These are phyloP conservation scores for Cavia aperea DNA, from an alignment of 2,113 vertebrate species.

Conservation along the genomic window DNA sequence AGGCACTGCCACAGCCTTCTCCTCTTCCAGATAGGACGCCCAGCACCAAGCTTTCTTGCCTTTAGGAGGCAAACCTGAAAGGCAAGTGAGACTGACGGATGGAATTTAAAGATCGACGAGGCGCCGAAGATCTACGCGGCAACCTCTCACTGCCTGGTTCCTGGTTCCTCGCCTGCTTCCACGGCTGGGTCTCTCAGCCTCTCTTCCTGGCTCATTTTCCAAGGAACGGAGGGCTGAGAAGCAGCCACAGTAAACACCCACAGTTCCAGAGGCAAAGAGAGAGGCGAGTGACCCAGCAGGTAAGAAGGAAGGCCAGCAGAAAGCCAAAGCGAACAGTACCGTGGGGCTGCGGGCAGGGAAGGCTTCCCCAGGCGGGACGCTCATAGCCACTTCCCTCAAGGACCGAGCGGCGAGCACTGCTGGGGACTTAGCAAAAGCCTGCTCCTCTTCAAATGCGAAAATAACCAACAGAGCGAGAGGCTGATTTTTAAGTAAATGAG, in stretches of 20 bases:
- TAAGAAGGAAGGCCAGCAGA: neutral
- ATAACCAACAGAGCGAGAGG: neutral
- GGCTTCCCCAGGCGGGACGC: neutral
- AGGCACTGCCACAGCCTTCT: slow-evolving; percentile 87
- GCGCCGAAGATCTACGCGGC: rapidly evolving
- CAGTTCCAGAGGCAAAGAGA: neutral
- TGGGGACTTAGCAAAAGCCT: neutral
- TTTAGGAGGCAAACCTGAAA: slow-evolving; percentile 80
- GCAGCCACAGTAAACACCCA: neutral
- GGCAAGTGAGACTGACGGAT: neutral
- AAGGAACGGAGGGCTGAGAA: neutral
- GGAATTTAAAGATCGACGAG: neutral
- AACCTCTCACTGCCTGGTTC: neutral
- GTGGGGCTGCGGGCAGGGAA: neutral
- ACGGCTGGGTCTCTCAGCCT: neutral
- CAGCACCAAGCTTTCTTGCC: slow-evolving; percentile 94
- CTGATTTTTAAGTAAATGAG: neutral
- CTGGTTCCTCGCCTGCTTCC: neutral
- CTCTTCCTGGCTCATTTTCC: neutral
- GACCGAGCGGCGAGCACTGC: neutral
- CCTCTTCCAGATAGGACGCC: slow-evolving; percentile 94
- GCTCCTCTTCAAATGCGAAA: neutral
- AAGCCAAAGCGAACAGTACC: neutral
- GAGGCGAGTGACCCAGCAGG: neutral
- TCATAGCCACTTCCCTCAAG: neutral